phyloP scores from a whole-genome alignment of 2,113 vertebrate genomes.

The Pitta sordida region DNA sequence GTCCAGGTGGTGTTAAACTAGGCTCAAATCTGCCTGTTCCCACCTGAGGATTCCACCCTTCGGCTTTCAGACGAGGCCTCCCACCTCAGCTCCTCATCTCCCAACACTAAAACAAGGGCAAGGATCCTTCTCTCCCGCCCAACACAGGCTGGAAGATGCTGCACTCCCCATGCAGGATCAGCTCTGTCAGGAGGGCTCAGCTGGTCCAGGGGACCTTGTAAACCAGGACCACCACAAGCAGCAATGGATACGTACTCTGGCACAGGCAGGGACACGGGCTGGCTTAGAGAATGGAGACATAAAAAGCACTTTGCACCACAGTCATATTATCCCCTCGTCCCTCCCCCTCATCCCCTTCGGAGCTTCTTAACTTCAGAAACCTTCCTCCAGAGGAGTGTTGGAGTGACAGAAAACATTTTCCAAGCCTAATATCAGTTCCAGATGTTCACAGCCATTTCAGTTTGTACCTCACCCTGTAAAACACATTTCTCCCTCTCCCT shows the following conservation, averaged over 20 bases:
- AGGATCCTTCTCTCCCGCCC: neutral
- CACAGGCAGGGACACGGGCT: neutral
- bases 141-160: neutral
- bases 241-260: neutral
- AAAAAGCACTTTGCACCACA: constrained; percentile 2
- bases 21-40: neutral
- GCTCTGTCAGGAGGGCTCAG: neutral
- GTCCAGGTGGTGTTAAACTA: neutral
- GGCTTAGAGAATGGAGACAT: neutral
- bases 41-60: neutral
- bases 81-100: neutral
- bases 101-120: neutral
- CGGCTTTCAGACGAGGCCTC: neutral
- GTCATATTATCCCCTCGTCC: neutral
- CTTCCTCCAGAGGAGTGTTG: constrained; percentile 58
- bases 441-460: constrained; percentile 73
- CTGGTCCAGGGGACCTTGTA: neutral
- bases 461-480: constrained; percentile 76
- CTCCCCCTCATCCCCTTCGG: constrained; percentile 26
- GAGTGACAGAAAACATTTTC: constrained; percentile 74
- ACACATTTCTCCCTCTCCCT: constrained; percentile 59
- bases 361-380: constrained; percentile 65
- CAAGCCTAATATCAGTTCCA: constrained; percentile 76
- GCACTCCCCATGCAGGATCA: neutral
- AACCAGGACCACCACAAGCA: neutral